Conservation (phyloP, 2,888 invertebrate species). For the Trimorus sp. region DNA sequence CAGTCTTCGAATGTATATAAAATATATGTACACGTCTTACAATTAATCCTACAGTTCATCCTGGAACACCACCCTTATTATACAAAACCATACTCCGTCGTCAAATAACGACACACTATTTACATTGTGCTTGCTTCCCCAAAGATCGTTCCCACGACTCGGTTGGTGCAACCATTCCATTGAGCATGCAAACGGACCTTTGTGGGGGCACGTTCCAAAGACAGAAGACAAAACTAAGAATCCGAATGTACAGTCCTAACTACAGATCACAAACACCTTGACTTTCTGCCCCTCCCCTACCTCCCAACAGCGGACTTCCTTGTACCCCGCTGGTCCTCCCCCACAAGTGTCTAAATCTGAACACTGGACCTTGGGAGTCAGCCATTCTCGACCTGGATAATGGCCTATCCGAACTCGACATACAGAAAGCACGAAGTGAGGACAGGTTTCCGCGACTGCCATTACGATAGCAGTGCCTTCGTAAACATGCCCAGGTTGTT, state of each 20-base stretch:
- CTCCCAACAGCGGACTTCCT: too few species aligned
- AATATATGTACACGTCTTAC: slow-evolving; percentile 63
- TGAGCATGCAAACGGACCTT: slow-evolving; percentile 9
- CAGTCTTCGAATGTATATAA: slow-evolving; percentile 80
- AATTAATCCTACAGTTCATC: slow-evolving; percentile 24
- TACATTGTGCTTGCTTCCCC: slow-evolving; percentile 6
- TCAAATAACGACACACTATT: slow-evolving; percentile 19
- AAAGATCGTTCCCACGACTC: not conserved
- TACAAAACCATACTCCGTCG: slow-evolving; percentile 39
- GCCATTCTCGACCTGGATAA: too few species aligned
- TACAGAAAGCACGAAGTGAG: too few species aligned
- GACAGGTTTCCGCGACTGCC: not conserved
- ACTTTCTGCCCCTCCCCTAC: not conserved
- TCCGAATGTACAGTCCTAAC: slow-evolving; percentile 47
- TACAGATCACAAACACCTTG: slow-evolving; percentile 51
- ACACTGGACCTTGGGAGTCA: too few species aligned
- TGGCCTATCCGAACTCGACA: too few species aligned
- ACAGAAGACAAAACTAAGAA: not conserved
- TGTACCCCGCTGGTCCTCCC: too few species aligned
- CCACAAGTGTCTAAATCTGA: too few species aligned
- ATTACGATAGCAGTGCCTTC: slow-evolving; percentile 43
- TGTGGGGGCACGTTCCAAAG: slow-evolving; percentile 17
- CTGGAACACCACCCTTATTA: slow-evolving; percentile 32
- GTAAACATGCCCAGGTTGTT: slow-evolving; percentile 2
- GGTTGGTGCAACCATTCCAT: not conserved